Evolutionary conservation across 2,113 vertebrate species (phyloP).

Genomic region (Fulica atra): DNA sequence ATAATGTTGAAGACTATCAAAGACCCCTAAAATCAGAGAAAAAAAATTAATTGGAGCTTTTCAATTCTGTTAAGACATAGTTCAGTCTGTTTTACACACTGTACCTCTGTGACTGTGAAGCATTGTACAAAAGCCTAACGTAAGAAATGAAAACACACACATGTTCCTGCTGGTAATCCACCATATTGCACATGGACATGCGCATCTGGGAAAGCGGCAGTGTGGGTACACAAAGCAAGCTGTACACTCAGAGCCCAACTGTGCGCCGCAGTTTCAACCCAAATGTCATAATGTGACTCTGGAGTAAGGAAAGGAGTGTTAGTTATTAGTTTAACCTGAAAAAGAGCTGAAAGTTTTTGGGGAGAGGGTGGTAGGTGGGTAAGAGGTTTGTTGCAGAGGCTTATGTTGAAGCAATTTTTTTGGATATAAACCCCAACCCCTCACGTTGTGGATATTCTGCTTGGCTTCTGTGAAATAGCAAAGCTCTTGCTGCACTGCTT

Average conservation of each 20-base stretch:
- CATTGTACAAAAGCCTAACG: neutral
- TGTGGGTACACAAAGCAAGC: neutral
- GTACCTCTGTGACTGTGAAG: neutral
- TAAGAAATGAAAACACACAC: neutral
- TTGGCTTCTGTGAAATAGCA: neutral
- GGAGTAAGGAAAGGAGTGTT: neutral
- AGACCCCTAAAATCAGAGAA: neutral
- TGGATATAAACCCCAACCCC: neutral
- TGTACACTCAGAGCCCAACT: neutral
- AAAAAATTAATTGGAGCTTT: neutral
- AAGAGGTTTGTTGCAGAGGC: neutral
- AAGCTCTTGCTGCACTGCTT: neutral
- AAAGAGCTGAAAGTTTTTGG: neutral
- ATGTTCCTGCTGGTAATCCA: neutral
- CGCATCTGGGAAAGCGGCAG: neutral
- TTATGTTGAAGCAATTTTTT: neutral
- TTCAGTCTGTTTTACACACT: neutral
- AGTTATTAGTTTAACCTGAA: neutral
- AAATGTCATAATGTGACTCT: neutral
- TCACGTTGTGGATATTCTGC: neutral
- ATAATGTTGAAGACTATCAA: neutral
- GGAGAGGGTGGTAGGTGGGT: accelerated
- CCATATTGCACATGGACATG: neutral
- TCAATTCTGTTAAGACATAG: neutral
- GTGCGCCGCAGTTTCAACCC: neutral